phyloP scores from a whole-genome alignment of 2,888 invertebrate genomes.

The Julus scandinavius region DNA sequence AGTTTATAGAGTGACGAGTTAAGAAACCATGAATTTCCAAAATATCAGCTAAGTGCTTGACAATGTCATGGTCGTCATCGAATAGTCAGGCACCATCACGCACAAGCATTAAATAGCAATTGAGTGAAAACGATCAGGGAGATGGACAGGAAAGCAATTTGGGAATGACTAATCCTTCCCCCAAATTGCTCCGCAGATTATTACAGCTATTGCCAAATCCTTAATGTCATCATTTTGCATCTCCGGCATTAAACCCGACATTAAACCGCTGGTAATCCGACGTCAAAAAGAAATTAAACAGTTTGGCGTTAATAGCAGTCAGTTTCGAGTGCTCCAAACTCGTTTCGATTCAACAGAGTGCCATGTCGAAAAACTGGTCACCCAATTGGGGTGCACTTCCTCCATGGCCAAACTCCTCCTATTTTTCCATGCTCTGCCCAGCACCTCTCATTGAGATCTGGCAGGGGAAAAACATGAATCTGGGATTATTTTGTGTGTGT shows the following conservation, averaged over 20 bases:
- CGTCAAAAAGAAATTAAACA: slow-evolving; percentile 25
- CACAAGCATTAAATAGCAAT: background rate
- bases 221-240: slow-evolving; percentile 13
- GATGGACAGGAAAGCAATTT: slow-evolving; percentile 12
- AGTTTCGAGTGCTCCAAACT: slow-evolving; percentile 10
- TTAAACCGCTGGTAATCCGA: slow-evolving; percentile 21
- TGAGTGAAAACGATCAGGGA: slow-evolving; percentile 16
- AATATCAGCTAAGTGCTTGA: background rate
- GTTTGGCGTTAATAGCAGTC: background rate
- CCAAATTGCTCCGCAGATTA: slow-evolving; percentile 3
- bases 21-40: slow-evolving; percentile 1
- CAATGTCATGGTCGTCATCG: slow-evolving; percentile 30
- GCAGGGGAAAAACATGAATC: background rate
- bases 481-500: slow-evolving; percentile 18
- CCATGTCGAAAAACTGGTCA: background rate
- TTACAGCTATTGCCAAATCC: background rate
- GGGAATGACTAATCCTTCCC: slow-evolving; percentile 8
- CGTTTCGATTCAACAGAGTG: slow-evolving; percentile 10
- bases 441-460: slow-evolving; percentile 7
- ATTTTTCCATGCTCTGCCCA: background rate
- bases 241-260: slow-evolving; percentile 29
- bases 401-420: slow-evolving; percentile 37
- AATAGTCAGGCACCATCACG: slow-evolving; percentile 1
- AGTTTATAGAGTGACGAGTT: background rate
- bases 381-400: slow-evolving; percentile 45